Evolutionary conservation across 2,888 invertebrate species (phyloP), one percentile per base, ranked within the genome.

Genomic region (Callyntrura sp.): DNA sequence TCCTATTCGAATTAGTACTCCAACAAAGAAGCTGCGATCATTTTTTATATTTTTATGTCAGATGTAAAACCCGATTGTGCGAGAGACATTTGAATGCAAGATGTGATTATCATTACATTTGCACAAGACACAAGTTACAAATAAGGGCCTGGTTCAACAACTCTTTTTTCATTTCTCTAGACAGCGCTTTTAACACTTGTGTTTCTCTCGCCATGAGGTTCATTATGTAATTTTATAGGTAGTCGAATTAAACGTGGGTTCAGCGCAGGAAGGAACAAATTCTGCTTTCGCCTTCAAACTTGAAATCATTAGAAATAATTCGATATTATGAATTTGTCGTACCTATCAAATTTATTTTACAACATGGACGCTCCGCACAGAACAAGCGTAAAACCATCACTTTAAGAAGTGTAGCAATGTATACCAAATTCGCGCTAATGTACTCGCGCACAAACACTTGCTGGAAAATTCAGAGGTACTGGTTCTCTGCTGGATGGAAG

Each of bases 71-170:
- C 28, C 5, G 60, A 60, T 60, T 17, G 20, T 8, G 20, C 17
- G 57, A 60, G 11, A 9, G 25, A 62, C 60, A 62, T 23, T 11
- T 62, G 23, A 8, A 57, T 25, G 4, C 0, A 70, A 70, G 28
- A 9, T 43, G 70, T 43, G 11, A 17, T 70, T 17, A 70, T 70
- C 17, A 68, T 60, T 14, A 70, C 73, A 60, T 73, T 73, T 55
- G 70, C 48, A 70, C 51, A 62, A 9, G 11, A 55, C 25, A 85
- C 73, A 62, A 55, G 25, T 23, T 73, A 73, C 73, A 85, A 85
- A 85, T 73, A 73, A 85, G 85, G 73, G 73, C 20, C 73, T 57
- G 85, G 55, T 57, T 60, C 43, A 85, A 73, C 85, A 55, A 73
- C 73, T 57, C 73, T 68, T 73, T 82, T 25, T 5, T 65, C 12